Conservation (phyloP, 2,888 invertebrate species). For the Germaria angustata region DNA sequence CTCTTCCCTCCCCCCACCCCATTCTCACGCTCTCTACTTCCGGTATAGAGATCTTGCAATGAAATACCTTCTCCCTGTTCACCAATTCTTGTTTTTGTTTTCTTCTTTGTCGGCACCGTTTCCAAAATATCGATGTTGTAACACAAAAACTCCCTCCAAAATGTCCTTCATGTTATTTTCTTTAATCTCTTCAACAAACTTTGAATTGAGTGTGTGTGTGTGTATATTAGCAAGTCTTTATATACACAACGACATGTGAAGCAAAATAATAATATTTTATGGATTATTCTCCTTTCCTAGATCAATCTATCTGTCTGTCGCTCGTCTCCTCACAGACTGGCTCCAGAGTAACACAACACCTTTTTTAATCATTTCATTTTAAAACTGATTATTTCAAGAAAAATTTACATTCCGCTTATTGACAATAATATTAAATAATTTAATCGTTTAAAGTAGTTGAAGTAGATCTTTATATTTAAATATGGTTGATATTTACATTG, state of each 20-base stretch:
- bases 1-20: not conserved
- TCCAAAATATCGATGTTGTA: constrained; percentile 31
- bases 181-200: not conserved
- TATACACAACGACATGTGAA: not conserved
- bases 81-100: not conserved
- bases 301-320: not conserved
- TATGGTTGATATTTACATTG: not conserved
- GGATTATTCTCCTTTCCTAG: not conserved
- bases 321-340: not conserved
- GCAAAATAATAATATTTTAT: not conserved
- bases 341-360: constrained; percentile 14
- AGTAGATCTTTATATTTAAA: no score
- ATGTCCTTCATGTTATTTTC: not conserved
- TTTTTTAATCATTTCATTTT: constrained; percentile 27
- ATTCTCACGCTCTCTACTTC: not conserved
- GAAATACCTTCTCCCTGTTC: not conserved
- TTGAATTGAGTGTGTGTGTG: not conserved
- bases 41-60: not conserved
- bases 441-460: constrained; percentile 4
- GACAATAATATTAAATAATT: not conserved
- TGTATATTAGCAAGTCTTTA: not conserved
- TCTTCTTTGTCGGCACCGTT: constrained; percentile 7
- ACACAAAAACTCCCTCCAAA: not conserved
- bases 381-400: not conserved
- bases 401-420: not conserved